Percentiles rank a stretch among this genome's conserved stretches.
Conservation (phyloP, 2,797 vertebrate species). For the Benthosema pterotum region DNA sequence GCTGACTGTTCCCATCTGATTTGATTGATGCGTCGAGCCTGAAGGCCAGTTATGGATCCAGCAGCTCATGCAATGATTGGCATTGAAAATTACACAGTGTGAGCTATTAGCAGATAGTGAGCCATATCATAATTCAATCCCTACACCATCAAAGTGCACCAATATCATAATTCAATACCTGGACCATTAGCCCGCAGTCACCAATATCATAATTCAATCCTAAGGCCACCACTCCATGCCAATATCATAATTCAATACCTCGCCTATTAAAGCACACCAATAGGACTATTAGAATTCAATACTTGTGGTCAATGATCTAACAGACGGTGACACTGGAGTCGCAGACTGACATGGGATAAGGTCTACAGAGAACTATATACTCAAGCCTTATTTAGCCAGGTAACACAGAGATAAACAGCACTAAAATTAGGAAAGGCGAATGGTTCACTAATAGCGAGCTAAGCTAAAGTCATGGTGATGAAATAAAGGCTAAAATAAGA, state of each 20-base stretch:
- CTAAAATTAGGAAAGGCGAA: constrained; percentile 70
- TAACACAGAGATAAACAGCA: constrained; percentile 72
- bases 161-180: constrained; percentile 81
- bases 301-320: constrained; percentile 78
- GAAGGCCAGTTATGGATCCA: constrained; percentile 69
- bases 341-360: constrained; percentile 67
- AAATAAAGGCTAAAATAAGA: no score
- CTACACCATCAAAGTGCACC: constrained; percentile 73
- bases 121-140: constrained; percentile 80
- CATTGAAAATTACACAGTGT: constrained; percentile 72
- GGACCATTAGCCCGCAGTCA: constrained; percentile 75
- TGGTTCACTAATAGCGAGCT: constrained; percentile 55
- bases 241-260: constrained; percentile 80
- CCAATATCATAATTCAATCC: constrained; percentile 80
- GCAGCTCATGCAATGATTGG: constrained; percentile 69
- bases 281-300: constrained; percentile 80
- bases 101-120: constrained; percentile 78
- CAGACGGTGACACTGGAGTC: constrained; percentile 71
- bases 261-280: constrained; percentile 73
- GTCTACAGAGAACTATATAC: constrained; percentile 46
- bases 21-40: constrained; percentile 55
- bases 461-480: constrained; percentile 35
- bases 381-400: constrained; percentile 64
- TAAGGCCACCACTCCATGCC: constrained; percentile 66
- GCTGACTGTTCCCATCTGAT: constrained; percentile 48